Conservation (phyloP, 2,113 vertebrate species). For the Bolborhynchus lineola region DNA sequence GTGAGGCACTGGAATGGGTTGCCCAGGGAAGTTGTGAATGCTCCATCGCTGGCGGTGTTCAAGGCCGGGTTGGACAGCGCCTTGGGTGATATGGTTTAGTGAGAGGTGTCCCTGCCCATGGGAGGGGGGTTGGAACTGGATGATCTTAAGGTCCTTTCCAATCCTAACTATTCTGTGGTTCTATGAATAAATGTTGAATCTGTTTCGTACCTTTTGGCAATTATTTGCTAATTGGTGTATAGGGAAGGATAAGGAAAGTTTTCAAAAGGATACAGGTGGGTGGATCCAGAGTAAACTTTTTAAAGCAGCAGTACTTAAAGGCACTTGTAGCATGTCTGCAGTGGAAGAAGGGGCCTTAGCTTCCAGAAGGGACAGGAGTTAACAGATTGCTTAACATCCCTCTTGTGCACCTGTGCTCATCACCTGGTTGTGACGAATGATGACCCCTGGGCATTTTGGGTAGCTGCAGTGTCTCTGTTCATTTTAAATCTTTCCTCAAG, state of each 20-base stretch:
- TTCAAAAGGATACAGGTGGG: neutral
- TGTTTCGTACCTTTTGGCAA: neutral
- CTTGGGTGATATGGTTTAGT: too few relatives aligned
- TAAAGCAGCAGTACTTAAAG: neutral
- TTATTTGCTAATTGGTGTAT: neutral
- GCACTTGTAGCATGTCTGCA: neutral
- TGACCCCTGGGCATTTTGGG: neutral
- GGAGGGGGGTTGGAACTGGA: too few relatives aligned
- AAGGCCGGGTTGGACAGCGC: too few relatives aligned
- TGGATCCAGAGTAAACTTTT: neutral
- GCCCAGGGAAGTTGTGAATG: too few relatives aligned
- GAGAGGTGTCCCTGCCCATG: too few relatives aligned
- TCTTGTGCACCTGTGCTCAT: neutral
- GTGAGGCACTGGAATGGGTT: too few relatives aligned
- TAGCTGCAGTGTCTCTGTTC: neutral
- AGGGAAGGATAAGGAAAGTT: neutral
- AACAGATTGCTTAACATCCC: neutral
- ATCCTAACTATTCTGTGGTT: too few relatives aligned
- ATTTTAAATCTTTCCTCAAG: accelerated
- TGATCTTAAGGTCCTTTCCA: too few relatives aligned
- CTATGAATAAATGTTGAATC: neutral
- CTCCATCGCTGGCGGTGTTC: too few relatives aligned
- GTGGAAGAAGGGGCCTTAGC: neutral
- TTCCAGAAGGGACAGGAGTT: neutral
- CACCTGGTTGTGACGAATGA: neutral